Conservation (phyloP, 2,888 invertebrate genomes). For the Cetonia aurata region DNA sequence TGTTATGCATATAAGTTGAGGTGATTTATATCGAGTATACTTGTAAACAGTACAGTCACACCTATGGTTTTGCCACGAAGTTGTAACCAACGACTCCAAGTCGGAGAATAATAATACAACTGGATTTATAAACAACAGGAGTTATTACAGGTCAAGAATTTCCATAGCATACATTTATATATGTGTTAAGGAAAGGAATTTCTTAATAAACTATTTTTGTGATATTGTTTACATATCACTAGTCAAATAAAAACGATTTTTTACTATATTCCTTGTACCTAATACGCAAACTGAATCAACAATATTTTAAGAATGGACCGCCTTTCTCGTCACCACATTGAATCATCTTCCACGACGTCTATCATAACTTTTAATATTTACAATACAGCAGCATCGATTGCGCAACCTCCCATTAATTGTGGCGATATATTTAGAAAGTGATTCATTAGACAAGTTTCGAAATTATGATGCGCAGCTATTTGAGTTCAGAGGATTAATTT, state of each 20-base stretch:
- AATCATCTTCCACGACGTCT: not conserved
- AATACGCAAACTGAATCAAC: too few species aligned
- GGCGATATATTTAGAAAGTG: constrained; percentile 35
- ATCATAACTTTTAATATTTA: not conserved
- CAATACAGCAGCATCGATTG: constrained; percentile 22
- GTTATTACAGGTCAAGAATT: constrained; percentile 15
- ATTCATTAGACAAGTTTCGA: constrained; percentile 33
- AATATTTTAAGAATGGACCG: not conserved
- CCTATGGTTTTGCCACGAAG: constrained; percentile 40
- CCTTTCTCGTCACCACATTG: not conserved
- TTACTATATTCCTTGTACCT: too few species aligned
- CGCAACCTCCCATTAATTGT: constrained; percentile 29
- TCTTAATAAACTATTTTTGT: too few species aligned
- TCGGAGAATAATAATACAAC: constrained; percentile 27
- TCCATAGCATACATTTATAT: too few species aligned
- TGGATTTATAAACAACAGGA: constrained; percentile 39
- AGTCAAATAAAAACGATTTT: too few species aligned
- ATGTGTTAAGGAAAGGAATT: too few species aligned
- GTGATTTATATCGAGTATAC: constrained; percentile 44
- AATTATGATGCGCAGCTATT: constrained; percentile 38
- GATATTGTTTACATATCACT: too few species aligned
- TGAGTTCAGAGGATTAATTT: constrained; percentile 23
- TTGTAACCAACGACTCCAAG: constrained; percentile 8
- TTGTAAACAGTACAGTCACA: constrained; percentile 46
- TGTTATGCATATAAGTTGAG: constrained; percentile 45